Percentiles rank a stretch among this genome's conserved stretches.
Conservation (phyloP, 2,888 invertebrate genomes). For the Plusia festucae region DNA sequence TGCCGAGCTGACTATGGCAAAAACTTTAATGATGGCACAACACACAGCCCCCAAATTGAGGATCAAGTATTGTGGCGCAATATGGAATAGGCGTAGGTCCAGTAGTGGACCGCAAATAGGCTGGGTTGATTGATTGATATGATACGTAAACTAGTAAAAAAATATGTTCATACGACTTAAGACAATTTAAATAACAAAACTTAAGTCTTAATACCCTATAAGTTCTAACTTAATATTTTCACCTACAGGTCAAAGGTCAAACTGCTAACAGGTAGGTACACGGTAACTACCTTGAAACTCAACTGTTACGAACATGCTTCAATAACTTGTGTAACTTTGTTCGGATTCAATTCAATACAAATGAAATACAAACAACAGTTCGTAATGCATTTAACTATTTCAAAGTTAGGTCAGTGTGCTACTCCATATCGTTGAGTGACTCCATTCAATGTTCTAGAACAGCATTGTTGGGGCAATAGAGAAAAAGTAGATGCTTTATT, state of each 20-base stretch:
- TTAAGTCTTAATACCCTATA: neutral
- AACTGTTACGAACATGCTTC: constrained; percentile 10
- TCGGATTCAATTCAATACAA: constrained; percentile 29
- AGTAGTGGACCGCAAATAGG: no score
- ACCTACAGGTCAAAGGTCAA: neutral
- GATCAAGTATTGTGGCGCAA: no score
- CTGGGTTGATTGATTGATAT: no score
- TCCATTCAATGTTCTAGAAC: constrained; percentile 42
- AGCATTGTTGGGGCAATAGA: constrained; percentile 45
- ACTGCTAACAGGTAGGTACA: constrained; percentile 4
- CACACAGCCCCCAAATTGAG: no score
- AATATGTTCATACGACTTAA: neutral
- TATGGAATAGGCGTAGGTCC: no score
- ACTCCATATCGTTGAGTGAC: constrained; percentile 43
- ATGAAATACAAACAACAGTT: constrained; percentile 23
- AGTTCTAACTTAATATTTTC: neutral
- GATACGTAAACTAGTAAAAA: no score
- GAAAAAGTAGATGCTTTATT: constrained; percentile 31
- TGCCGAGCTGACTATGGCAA: no score
- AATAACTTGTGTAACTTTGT: constrained; percentile 16
- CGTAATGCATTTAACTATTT: constrained; percentile 35
- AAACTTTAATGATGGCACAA: no score
- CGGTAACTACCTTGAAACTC: constrained; percentile 14
- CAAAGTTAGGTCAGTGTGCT: constrained; percentile 51
- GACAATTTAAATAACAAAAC: neutral